Evolutionary conservation across 2,113 vertebrate species (phyloP), one percentile per base, ranked within the genome.

Genomic region (Scomber japonicus): DNA sequence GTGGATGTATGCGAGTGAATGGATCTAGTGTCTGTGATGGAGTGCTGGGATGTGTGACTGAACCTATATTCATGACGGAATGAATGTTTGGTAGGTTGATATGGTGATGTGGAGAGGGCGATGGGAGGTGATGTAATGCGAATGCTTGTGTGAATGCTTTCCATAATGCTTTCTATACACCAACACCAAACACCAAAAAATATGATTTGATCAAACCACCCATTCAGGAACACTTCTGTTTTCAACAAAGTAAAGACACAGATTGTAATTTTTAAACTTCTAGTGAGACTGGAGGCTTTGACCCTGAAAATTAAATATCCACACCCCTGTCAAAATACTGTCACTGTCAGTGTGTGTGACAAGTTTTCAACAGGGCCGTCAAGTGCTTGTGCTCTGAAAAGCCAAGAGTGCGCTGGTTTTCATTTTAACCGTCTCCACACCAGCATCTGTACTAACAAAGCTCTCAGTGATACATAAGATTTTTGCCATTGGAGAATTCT

Each of bases 251-350:
- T 40, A 11, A 83, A 82, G 71, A 67, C 31, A 45, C 48, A 49
- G 64, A 45, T 13, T 67, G n/a, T 16, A 12, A 12, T 61, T 69
- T 59, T 65, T 69, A 84, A 72, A 45, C 71, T 63, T 71, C 70
- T 27, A 80, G 31, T 10, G 21, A 81, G 77, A 55, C 24, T 30
- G 6, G 15, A 73, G 19, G 79, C 63, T 66, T 71, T 82, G 85
- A 88, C 75, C 73, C 85, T 76, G 75, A 89, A 89, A 88, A 86
- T 60, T 16, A 76, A 78, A 86, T 53, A 48, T 63, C 67, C 53
- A 50, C 56, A 74, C 46, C 75, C 56, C 50, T 48, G 62, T 64
- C 64, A 72, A 76, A 65, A 54, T 27, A 45, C 27, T 17, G 67
- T 46, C 12, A 8, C 48, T 51, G 49, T 80, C 64, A 27, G 24